A percentile compares a stretch with the other conserved stretches of the same genome.
These are phyloP conservation scores for Stenichneumon culpator DNA, from an alignment of 2,888 invertebrate genomes.

Conservation along the genomic window DNA sequence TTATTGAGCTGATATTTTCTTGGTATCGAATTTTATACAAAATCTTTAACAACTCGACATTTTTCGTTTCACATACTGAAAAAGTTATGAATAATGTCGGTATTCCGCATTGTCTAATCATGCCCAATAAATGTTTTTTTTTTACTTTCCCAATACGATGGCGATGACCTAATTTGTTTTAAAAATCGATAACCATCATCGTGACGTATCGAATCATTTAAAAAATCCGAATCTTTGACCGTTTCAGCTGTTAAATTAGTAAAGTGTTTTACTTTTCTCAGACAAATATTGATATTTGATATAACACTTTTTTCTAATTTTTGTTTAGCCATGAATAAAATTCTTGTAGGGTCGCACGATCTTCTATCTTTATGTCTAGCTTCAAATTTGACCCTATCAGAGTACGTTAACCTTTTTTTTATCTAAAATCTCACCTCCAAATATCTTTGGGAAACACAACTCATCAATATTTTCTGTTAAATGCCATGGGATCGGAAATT, in stretches of 20 bases:
- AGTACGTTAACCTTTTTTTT: slow-evolving; percentile 47
- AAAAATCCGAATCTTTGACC: slow-evolving; percentile 18
- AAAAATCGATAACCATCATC: slow-evolving; percentile 70
- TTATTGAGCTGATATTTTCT: slow-evolving; percentile 16
- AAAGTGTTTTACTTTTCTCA: slow-evolving; percentile 49
- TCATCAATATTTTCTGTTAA: too few relatives aligned
- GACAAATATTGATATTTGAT: slow-evolving; percentile 63
- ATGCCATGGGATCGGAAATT: too few relatives aligned
- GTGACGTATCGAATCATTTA: slow-evolving; percentile 40
- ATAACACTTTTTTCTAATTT: slow-evolving; percentile 64
- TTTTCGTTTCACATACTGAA: slow-evolving; percentile 83
- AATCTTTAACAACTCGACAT: slow-evolving; percentile 78
- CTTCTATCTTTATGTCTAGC: slow-evolving; percentile 55
- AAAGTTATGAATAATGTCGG: slow-evolving; percentile 82
- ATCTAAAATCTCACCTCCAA: too few relatives aligned
- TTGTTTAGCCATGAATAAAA: slow-evolving; percentile 69
- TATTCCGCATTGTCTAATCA: slow-evolving; percentile 82
- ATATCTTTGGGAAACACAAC: too few relatives aligned
- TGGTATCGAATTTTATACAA: slow-evolving; percentile 76
- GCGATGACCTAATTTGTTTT: slow-evolving; percentile 80
- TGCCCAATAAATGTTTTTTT: slow-evolving; percentile 83
- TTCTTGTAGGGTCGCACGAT: slow-evolving; percentile 38
- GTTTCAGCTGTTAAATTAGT: background rate
- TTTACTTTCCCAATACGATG: slow-evolving; percentile 79
- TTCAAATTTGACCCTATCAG: slow-evolving; percentile 60